Conservation (phyloP, 2,113 vertebrate species). For the Promerops cafer region DNA sequence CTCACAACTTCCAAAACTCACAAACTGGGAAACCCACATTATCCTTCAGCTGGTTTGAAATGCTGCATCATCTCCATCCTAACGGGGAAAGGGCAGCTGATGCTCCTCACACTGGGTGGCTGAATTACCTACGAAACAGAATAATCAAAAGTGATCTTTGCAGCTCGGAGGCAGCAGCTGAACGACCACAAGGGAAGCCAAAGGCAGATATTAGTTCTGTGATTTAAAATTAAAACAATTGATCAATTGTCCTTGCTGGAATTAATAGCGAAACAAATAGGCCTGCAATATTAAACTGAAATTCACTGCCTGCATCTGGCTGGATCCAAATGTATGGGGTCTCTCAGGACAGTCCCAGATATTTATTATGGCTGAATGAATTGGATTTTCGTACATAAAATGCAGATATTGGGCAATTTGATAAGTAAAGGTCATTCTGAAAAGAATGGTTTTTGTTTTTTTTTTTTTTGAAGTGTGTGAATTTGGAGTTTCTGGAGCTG, state of each 20-base stretch:
- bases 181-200: conserved; percentile 2
- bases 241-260: conserved; percentile 53
- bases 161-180: background rate
- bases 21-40: fast-evolving
- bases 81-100: background rate
- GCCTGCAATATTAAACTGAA: background rate
- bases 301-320: background rate
- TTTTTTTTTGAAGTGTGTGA: background rate
- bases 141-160: background rate
- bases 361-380: background rate
- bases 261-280: conserved; percentile 43
- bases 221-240: conserved; percentile 67
- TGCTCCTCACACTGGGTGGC: background rate
- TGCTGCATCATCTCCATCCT: background rate
- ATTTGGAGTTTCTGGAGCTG: background rate
- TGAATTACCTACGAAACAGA: background rate
- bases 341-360: background rate
- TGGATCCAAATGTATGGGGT: background rate
- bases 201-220: conserved; percentile 38
- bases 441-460: background rate
- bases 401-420: background rate
- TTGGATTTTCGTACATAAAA: background rate
- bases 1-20: background rate
- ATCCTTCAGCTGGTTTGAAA: background rate
- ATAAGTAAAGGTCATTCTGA: background rate